A percentile compares a stretch with the other conserved stretches of the same genome.
Conservation (phyloP, 2,797 vertebrate genomes). For the Prionace glauca region DNA sequence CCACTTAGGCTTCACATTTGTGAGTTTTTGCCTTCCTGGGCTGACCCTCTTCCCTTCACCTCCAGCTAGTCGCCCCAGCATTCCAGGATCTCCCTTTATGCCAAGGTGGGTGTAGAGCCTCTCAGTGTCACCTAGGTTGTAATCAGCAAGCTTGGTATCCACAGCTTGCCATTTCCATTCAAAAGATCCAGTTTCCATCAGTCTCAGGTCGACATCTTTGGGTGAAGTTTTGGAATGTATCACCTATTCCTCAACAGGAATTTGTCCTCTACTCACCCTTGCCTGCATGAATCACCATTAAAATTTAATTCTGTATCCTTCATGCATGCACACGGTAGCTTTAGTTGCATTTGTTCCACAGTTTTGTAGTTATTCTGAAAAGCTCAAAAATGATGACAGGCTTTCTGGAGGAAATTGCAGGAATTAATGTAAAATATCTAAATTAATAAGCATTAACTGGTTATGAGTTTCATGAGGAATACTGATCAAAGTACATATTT, state of each 20-base stretch:
- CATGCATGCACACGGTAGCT: neutral
- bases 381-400: neutral
- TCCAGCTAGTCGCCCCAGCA: neutral
- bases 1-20: too few species aligned
- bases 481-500: slow-evolving; percentile 11
- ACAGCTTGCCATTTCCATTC: neutral
- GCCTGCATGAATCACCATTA: neutral
- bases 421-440: neutral
- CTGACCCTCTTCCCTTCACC: neutral
- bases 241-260: neutral
- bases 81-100: neutral
- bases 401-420: neutral
- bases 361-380: neutral
- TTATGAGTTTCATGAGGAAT: neutral
- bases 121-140: neutral
- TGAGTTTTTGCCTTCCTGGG: too few species aligned
- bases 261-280: neutral
- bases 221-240: neutral
- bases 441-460: neutral
- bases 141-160: neutral
- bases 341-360: neutral
- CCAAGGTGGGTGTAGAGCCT: neutral
- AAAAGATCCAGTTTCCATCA: neutral
- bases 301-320: neutral
- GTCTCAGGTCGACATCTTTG: neutral